phyloP scores from a whole-genome alignment of 2,888 invertebrate species.

The Agonopterix heracliana region DNA sequence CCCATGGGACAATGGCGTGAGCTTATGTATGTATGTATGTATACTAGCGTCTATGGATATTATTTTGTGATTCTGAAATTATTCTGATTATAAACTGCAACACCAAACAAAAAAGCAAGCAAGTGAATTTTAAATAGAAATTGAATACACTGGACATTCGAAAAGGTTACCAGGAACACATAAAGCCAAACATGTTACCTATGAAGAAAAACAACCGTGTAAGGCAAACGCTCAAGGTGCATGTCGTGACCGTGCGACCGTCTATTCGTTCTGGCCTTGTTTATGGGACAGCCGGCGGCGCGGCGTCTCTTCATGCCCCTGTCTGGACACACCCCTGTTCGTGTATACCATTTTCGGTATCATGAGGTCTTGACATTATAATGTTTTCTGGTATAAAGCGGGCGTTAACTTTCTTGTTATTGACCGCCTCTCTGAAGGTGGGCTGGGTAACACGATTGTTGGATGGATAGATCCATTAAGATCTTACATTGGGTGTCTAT shows the following conservation, averaged over 20 bases:
- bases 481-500: not conserved
- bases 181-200: constrained; percentile 9
- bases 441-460: not conserved
- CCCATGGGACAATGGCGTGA: too few relatives aligned
- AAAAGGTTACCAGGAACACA: constrained; percentile 5
- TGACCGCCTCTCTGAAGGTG: constrained; percentile 2
- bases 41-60: too few relatives aligned
- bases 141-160: not conserved
- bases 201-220: constrained; percentile 18
- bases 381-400: not conserved
- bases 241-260: constrained; percentile 31
- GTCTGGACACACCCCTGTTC: constrained; percentile 35
- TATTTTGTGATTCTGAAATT: too few relatives aligned
- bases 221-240: constrained; percentile 22
- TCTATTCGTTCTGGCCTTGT: constrained; percentile 26
- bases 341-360: constrained; percentile 46
- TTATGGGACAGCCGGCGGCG: constrained; percentile 42
- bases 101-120: too few relatives aligned
- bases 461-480: not conserved
- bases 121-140: too few relatives aligned
- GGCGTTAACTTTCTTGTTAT: constrained; percentile 8
- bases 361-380: constrained; percentile 34
- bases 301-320: constrained; percentile 38
- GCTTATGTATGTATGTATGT: too few relatives aligned
- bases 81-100: too few relatives aligned